Evolutionary conservation across 2,888 invertebrate species (phyloP).

Genomic region (Frankliniella fusca): DNA sequence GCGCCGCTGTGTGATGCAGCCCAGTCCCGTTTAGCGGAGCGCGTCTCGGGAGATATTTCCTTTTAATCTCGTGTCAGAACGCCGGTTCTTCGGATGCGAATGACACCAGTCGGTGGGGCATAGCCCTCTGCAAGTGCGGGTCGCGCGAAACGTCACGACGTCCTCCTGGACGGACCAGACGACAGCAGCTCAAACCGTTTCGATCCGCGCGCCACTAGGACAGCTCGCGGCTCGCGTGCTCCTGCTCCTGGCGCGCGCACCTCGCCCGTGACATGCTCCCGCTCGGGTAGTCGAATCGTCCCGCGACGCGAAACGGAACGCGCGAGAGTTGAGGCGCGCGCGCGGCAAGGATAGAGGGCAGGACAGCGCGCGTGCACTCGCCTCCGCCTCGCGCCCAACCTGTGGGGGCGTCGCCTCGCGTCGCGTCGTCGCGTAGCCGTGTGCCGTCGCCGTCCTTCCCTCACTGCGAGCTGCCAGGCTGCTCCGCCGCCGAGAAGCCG

Average conservation of each 20-base stretch:
- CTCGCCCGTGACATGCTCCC: background rate
- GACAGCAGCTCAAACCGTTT: no score
- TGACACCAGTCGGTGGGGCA: no score
- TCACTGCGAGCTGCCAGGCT: background rate
- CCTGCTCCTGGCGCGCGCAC: background rate
- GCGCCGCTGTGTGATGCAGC: no score
- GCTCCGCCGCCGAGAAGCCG: slow-evolving; percentile 20
- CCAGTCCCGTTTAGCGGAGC: background rate
- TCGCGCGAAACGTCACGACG: no score
- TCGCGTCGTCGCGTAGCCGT: background rate
- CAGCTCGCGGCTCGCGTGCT: no score
- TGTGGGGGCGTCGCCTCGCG: background rate
- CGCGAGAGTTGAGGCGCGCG: background rate
- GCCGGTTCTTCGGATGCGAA: background rate
- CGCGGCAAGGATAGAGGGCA: no score
- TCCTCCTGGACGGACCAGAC: no score
- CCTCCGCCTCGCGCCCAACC: no score
- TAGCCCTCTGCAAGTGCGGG: no score
- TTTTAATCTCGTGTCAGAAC: background rate
- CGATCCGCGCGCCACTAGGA: no score
- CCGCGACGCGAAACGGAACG: background rate
- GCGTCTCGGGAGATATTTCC: background rate
- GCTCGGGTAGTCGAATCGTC: background rate
- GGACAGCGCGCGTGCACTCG: no score
- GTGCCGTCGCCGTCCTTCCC: background rate